phyloP scores from a whole-genome alignment of 2,113 vertebrate species.

The Cranoglanis bouderius region DNA sequence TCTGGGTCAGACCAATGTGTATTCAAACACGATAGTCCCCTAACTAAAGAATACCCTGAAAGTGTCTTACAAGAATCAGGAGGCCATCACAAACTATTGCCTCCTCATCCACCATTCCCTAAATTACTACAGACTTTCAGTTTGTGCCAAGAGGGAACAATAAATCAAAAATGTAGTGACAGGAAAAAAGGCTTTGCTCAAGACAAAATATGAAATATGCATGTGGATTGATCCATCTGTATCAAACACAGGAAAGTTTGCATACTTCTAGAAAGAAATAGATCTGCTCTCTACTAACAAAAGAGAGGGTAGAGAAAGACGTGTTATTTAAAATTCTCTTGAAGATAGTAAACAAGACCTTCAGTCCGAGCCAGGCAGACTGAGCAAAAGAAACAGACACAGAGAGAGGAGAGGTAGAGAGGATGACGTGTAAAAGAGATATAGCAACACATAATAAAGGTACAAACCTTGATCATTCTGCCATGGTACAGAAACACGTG shows the following conservation, averaged over 20 bases:
- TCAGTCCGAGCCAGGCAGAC: constrained; percentile 53
- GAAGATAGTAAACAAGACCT: constrained; percentile 42
- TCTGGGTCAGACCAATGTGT: neutral
- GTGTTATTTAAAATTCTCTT: constrained; percentile 39
- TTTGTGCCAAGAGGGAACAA: constrained; percentile 20
- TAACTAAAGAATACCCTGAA: neutral
- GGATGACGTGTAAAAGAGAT: neutral
- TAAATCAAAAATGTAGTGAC: constrained; percentile 31
- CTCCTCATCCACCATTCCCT: neutral
- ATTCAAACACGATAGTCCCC: neutral
- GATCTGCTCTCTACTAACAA: constrained; percentile 7
- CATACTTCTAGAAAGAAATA: constrained; percentile 30
- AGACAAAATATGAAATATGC: constrained; percentile 45
- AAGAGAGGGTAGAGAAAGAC: constrained; percentile 25
- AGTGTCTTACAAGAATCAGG: neutral
- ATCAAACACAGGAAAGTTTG: constrained; percentile 40
- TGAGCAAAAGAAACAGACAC: neutral
- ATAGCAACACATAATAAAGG: neutral
- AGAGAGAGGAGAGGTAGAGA: neutral
- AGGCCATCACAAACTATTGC: neutral
- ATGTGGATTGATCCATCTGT: constrained; percentile 45
- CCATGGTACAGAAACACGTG: constrained; percentile 2
- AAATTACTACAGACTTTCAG: constrained; percentile 26
- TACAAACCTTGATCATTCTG: neutral
- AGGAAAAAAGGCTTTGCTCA: constrained; percentile 43